Conservation (phyloP, 2,888 invertebrate species). For the Scaptomyza caliginosa region DNA sequence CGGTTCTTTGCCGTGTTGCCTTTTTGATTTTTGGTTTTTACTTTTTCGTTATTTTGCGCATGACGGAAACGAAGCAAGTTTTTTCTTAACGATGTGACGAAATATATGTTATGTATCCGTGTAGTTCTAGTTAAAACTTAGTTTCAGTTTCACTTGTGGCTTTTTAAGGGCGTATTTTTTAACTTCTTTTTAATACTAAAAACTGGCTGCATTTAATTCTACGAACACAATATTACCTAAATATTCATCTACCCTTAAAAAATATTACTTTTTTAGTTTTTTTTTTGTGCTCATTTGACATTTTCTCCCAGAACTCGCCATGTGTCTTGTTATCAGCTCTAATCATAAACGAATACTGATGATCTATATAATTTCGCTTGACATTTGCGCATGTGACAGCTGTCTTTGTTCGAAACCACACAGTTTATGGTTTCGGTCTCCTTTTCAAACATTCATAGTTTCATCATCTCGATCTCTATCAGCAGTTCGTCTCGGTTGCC, state of each 20-base stretch:
- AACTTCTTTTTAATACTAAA: background rate
- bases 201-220: too few species aligned
- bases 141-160: conserved; percentile 57
- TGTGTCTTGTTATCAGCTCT: conserved; percentile 37
- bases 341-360: conserved; percentile 33
- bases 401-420: conserved; percentile 13
- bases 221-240: too few species aligned
- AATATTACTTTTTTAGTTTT: background rate
- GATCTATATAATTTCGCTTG: conserved; percentile 40
- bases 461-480: conserved; percentile 37
- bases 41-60: conserved; percentile 16
- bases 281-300: background rate
- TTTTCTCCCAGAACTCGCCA: conserved; percentile 3
- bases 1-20: conserved; percentile 10
- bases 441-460: background rate
- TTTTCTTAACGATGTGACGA: conserved; percentile 54
- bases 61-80: conserved; percentile 62
- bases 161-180: conserved; percentile 10
- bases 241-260: too few species aligned
- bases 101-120: conserved; percentile 20
- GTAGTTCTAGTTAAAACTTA: conserved; percentile 20
- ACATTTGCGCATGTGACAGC: conserved; percentile 49
- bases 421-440: conserved; percentile 37
- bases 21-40: conserved; percentile 28
- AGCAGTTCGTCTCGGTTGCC: conserved; percentile 27